phyloP scores from a whole-genome alignment of 2,888 invertebrate species.

The Coleophora flavipennella region DNA sequence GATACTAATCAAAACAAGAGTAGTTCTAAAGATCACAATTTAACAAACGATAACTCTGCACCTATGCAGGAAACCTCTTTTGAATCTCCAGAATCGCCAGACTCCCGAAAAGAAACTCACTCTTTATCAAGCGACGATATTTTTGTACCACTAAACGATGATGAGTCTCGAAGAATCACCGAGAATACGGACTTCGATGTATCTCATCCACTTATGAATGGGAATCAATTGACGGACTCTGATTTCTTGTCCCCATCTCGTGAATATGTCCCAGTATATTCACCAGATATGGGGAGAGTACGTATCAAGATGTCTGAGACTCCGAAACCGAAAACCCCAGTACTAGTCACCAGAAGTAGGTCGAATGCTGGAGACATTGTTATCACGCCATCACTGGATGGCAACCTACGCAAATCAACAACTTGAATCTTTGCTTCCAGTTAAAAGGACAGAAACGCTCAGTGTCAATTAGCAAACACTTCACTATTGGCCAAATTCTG shows the following conservation, averaged over 20 bases:
- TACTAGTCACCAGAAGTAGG: constrained; percentile 82
- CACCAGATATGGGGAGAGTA: constrained; percentile 82
- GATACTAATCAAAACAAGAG: constrained; percentile 65
- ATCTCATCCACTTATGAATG: constrained; percentile 66
- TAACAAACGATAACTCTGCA: constrained; percentile 34
- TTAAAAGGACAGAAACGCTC: constrained; percentile 40
- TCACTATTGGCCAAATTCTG: constrained; percentile 67
- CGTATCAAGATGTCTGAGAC: constrained; percentile 84
- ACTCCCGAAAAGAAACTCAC: constrained; percentile 61
- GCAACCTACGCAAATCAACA: constrained; percentile 47
- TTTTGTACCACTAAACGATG: constrained; percentile 59
- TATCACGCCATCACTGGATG: constrained; percentile 74
- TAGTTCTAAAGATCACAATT: constrained; percentile 60
- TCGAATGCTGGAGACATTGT: constrained; percentile 84
- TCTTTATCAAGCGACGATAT: constrained; percentile 63
- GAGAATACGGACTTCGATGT: constrained; percentile 59
- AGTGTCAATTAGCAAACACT: constrained; percentile 63
- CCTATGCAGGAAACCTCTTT: constrained; percentile 49
- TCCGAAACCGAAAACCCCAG: constrained; percentile 86
- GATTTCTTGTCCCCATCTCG: constrained; percentile 60
- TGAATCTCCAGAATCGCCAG: constrained; percentile 54
- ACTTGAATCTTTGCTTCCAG: constrained; percentile 50
- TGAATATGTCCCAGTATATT: constrained; percentile 68
- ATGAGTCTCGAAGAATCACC: constrained; percentile 59
- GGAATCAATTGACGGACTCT: constrained; percentile 48